A percentile compares a stretch with the other conserved stretches of the same genome.
Conservation (phyloP, 1,140 invertebrate genomes). For the Ips typographus region DNA sequence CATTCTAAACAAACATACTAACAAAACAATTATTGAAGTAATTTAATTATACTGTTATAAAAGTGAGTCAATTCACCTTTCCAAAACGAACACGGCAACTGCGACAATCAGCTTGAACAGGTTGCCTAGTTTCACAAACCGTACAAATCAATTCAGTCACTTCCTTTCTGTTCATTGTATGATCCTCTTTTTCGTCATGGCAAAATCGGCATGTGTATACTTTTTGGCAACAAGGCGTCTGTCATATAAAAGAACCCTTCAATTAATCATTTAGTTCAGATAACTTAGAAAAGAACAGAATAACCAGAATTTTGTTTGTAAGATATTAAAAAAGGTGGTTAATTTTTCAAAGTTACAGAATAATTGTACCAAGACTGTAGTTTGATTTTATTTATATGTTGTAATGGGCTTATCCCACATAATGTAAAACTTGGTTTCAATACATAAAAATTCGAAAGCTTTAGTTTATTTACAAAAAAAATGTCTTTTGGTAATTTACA, state of each 20-base stretch:
- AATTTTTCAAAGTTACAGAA: no score
- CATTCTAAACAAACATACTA: constrained; percentile 85
- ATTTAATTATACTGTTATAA: background rate
- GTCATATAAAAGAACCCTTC: constrained; percentile 42
- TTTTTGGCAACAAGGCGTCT: constrained; percentile 87
- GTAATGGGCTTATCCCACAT: no score
- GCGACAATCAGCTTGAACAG: constrained; percentile 74
- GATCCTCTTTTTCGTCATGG: constrained; percentile 83
- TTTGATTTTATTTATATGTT: no score
- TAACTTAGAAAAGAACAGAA: no score
- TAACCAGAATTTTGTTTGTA: no score
- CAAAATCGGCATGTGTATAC: constrained; percentile 86
- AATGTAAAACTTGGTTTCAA: no score
- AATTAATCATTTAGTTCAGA: background rate
- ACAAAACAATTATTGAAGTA: constrained; percentile 38
- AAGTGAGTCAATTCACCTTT: constrained; percentile 57
- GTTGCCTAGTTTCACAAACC: constrained; percentile 76
- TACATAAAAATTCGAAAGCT: no score
- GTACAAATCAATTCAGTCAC: constrained; percentile 81
- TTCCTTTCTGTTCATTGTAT: constrained; percentile 77
- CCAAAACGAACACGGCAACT: constrained; percentile 76
- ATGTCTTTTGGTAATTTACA: no score
- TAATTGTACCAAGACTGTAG: no score
- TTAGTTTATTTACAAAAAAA: no score
- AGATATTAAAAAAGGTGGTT: no score